Conservation (phyloP, 2,797 vertebrate species). For the Anguilla anguilla region DNA sequence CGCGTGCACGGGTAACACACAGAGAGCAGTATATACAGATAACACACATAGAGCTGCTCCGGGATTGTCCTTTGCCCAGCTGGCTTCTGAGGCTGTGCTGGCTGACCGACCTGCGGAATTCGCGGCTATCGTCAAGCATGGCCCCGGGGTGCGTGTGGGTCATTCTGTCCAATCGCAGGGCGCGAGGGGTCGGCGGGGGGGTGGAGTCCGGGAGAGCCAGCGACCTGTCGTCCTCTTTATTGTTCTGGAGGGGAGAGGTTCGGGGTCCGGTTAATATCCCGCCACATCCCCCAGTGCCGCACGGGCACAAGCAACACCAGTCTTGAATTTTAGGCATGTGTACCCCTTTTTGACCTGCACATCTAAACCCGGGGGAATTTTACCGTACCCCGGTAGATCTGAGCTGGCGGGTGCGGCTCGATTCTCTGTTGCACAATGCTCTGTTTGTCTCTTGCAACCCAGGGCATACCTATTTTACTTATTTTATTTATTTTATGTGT, state of each 20-base stretch:
- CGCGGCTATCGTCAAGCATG: slow-evolving; percentile 81
- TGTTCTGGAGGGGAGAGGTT: slow-evolving; percentile 70
- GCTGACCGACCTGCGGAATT: slow-evolving; percentile 72
- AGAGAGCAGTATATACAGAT: neutral
- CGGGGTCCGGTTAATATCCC: neutral
- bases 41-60: slow-evolving; percentile 6
- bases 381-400: neutral
- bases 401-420: no score
- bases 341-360: neutral
- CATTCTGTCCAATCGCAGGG: slow-evolving; percentile 85
- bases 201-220: slow-evolving; percentile 83
- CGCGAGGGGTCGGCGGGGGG: slow-evolving; percentile 84
- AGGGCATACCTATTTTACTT: neutral
- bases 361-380: neutral
- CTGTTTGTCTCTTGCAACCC: neutral
- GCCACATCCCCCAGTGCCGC: neutral
- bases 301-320: neutral
- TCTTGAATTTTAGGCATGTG: neutral
- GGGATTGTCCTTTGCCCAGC: neutral
- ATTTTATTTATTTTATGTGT: no score
- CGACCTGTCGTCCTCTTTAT: slow-evolving; percentile 84
- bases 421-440: neutral
- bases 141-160: slow-evolving; percentile 84
- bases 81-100: slow-evolving; percentile 13
- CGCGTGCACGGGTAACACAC: neutral